phyloP scores from a whole-genome alignment of 1,140 invertebrate species.

The Calosoma granatense region DNA sequence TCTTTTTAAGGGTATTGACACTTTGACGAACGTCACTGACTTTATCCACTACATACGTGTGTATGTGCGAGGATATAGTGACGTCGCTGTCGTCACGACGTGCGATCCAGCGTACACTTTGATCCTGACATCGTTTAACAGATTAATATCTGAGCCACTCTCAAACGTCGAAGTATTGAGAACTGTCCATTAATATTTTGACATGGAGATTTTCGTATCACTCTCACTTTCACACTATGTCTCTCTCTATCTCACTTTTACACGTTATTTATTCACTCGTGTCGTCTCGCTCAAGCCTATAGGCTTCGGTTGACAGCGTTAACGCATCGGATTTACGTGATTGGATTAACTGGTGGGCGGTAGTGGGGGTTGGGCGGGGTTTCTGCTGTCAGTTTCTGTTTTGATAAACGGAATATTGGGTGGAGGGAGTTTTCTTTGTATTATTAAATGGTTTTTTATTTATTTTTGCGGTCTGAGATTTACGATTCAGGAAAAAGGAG shows the following conservation, averaged over 20 bases:
- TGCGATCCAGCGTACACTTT: too few relatives aligned
- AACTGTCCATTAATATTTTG: constrained; percentile 8
- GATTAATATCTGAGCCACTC: not conserved
- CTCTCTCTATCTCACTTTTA: too few relatives aligned
- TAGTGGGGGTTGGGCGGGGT: not conserved
- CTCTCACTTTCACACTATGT: not conserved
- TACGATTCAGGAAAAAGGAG: too few relatives aligned
- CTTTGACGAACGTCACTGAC: too few relatives aligned
- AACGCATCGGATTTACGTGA: not conserved
- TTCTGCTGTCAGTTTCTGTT: not conserved
- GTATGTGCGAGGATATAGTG: too few relatives aligned
- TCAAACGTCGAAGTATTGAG: not conserved
- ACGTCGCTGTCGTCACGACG: too few relatives aligned
- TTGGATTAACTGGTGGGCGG: not conserved
- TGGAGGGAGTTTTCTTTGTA: not conserved
- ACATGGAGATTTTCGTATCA: not conserved
- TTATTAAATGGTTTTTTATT: not conserved
- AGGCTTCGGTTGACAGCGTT: not conserved
- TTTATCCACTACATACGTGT: too few relatives aligned
- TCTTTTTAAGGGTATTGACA: too few relatives aligned
- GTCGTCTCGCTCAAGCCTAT: not conserved
- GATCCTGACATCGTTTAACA: constrained; percentile 1
- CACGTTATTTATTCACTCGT: too few relatives aligned
- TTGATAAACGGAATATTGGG: not conserved
- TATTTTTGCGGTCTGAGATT: too few relatives aligned